Evolutionary conservation across 2,888 invertebrate genomes (phyloP).

Genomic region (Argynnis bischoffii): DNA sequence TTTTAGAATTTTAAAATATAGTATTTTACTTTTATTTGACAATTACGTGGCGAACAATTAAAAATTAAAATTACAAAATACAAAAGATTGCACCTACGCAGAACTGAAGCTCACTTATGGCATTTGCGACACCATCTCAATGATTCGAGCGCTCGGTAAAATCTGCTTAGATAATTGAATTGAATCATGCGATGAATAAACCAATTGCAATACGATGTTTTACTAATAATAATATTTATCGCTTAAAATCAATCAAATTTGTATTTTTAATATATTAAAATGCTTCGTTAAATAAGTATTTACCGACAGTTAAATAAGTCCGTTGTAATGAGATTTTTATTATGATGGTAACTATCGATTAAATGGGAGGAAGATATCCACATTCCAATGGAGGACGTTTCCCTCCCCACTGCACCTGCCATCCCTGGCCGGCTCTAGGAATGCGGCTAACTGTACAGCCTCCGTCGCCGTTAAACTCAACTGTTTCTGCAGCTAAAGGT

Average conservation of each 20-base stretch:
- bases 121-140: slow-evolving; percentile 36
- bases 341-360: slow-evolving; percentile 20
- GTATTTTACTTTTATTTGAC: neutral
- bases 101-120: slow-evolving; percentile 32
- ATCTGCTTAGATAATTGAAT: slow-evolving; percentile 39
- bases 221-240: slow-evolving; percentile 22
- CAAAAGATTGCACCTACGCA: slow-evolving; percentile 33
- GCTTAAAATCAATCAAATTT: neutral
- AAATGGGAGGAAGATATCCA: slow-evolving; percentile 42
- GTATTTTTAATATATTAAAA: neutral
- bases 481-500: slow-evolving; percentile 63
- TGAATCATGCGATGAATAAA: slow-evolving; percentile 38
- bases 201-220: slow-evolving; percentile 30
- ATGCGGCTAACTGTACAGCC: slow-evolving; percentile 76
- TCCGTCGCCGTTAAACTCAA: slow-evolving; percentile 71
- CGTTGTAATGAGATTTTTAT: neutral
- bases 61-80: slow-evolving; percentile 28
- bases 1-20: too few relatives aligned
- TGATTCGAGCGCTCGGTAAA: slow-evolving; percentile 31
- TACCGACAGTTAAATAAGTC: neutral
- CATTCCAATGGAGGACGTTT: slow-evolving; percentile 52
- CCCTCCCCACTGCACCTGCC: slow-evolving; percentile 52
- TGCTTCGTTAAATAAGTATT: neutral
- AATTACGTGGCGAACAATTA: slow-evolving; percentile 28
- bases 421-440: slow-evolving; percentile 63